A percentile compares a stretch with the other conserved stretches of the same genome.
phyloP scores from a whole-genome alignment of 2,797 vertebrate genomes.

The Anguilla anguilla region DNA sequence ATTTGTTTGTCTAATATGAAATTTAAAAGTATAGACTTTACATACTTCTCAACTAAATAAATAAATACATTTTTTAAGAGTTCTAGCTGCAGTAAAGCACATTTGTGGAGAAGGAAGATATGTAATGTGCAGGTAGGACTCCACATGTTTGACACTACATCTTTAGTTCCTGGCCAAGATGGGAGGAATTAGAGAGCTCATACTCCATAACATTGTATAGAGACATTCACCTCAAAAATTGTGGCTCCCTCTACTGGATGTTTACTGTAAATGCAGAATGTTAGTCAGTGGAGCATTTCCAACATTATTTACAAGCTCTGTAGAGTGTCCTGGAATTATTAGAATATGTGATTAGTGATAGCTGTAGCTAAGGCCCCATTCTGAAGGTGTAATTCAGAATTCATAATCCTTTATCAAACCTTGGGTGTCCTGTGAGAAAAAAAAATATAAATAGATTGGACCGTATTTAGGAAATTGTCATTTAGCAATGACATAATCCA shows the following conservation, averaged over 20 bases:
- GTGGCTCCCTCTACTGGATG: slow-evolving; percentile 4
- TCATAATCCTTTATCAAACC: background rate
- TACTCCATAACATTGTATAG: background rate
- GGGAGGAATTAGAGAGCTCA: background rate
- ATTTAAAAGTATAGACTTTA: background rate
- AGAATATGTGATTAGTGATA: background rate
- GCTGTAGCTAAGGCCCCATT: background rate
- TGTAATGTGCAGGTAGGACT: background rate
- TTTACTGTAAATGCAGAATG: background rate
- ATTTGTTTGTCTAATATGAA: background rate
- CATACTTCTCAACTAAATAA: background rate
- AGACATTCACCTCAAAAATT: background rate
- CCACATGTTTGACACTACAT: background rate
- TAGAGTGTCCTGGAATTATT: background rate
- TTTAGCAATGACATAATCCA: background rate
- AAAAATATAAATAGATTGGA: background rate
- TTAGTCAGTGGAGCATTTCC: background rate
- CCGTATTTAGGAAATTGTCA: background rate
- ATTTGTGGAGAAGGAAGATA: background rate
- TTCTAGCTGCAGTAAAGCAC: background rate
- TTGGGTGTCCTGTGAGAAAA: background rate
- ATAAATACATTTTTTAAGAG: background rate
- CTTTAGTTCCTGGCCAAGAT: background rate
- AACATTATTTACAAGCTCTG: background rate
- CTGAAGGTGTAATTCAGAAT: background rate